phyloP scores from a whole-genome alignment of 2,888 invertebrate species.

The Melieria picta region DNA sequence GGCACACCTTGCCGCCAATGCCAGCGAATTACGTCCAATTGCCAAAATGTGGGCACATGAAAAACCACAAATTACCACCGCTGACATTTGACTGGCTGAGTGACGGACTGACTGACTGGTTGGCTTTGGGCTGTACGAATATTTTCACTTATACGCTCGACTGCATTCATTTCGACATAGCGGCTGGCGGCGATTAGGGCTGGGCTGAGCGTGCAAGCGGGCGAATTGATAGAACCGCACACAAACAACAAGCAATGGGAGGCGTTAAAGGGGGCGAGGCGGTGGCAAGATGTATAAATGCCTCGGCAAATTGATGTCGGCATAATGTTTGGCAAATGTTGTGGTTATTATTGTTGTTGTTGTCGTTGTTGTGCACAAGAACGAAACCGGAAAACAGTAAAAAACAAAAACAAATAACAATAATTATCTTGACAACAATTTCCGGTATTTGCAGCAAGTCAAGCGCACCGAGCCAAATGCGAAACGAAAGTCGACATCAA shows the following conservation, averaged over 20 bases:
- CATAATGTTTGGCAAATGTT: slow-evolving; percentile 29
- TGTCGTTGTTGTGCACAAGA: slow-evolving; percentile 35
- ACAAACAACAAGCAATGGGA: too few relatives aligned
- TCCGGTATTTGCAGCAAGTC: slow-evolving; percentile 65
- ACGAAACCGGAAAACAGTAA: slow-evolving; percentile 37
- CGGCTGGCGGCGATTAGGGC: too few relatives aligned
- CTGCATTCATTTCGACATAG: not conserved
- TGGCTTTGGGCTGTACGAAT: not conserved
- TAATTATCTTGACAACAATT: slow-evolving; percentile 67
- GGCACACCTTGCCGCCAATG: not conserved
- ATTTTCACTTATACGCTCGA: slow-evolving; percentile 12
- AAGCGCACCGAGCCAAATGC: slow-evolving; percentile 48
- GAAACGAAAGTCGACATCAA: slow-evolving; percentile 44
- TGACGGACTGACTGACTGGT: not conserved
- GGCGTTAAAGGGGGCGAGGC: not conserved
- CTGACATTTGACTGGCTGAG: not conserved
- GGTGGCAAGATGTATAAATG: not conserved
- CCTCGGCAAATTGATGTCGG: slow-evolving; percentile 34
- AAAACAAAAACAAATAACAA: slow-evolving; percentile 60
- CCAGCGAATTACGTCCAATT: not conserved
- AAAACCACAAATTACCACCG: not conserved
- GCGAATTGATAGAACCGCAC: too few relatives aligned
- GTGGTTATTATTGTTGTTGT: slow-evolving; percentile 20
- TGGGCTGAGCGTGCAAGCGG: too few relatives aligned
- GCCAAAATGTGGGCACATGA: slow-evolving; percentile 8